Evolutionary conservation across 2,888 invertebrate genomes (phyloP).

Genomic region (Harpagoxenus sublaevis): DNA sequence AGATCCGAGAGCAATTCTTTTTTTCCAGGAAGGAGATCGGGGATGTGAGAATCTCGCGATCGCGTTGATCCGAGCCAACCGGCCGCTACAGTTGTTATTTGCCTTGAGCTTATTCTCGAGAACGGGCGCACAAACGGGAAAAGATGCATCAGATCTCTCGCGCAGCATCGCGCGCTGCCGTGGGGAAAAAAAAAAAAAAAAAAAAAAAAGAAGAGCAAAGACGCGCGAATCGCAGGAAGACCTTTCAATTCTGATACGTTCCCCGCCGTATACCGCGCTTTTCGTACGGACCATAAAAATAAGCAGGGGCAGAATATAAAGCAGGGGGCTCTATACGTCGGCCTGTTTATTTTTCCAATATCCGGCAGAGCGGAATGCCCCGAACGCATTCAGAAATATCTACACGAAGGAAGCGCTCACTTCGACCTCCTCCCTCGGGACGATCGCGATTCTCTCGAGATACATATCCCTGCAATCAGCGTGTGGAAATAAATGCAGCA

Average conservation of each 20-base stretch:
- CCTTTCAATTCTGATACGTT: slow-evolving; percentile 49
- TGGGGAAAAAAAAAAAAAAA: neutral
- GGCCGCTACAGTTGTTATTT: neutral
- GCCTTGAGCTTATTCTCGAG: slow-evolving; percentile 4
- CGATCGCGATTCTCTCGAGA: slow-evolving; percentile 27
- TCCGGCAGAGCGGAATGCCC: slow-evolving; percentile 51
- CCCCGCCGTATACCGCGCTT: neutral
- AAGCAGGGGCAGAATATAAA: slow-evolving; percentile 65
- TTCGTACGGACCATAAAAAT: slow-evolving; percentile 55
- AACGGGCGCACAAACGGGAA: neutral
- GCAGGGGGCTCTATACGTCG: slow-evolving; percentile 46
- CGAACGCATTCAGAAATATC: slow-evolving; percentile 67
- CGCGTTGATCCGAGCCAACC: neutral
- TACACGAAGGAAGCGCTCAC: slow-evolving; percentile 28
- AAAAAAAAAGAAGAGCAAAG: neutral
- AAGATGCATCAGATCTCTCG: neutral
- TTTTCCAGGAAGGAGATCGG: neutral
- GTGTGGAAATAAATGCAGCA: neutral
- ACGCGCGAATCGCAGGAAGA: slow-evolving; percentile 16
- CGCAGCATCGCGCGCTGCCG: neutral
- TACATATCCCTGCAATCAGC: neutral
- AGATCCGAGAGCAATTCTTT: neutral
- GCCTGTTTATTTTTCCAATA: slow-evolving; percentile 62
- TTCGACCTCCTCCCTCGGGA: slow-evolving; percentile 38
- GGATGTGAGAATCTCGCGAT: neutral